Conservation (phyloP, 2,113 vertebrate species). For the Genyomyrus donnyi region DNA sequence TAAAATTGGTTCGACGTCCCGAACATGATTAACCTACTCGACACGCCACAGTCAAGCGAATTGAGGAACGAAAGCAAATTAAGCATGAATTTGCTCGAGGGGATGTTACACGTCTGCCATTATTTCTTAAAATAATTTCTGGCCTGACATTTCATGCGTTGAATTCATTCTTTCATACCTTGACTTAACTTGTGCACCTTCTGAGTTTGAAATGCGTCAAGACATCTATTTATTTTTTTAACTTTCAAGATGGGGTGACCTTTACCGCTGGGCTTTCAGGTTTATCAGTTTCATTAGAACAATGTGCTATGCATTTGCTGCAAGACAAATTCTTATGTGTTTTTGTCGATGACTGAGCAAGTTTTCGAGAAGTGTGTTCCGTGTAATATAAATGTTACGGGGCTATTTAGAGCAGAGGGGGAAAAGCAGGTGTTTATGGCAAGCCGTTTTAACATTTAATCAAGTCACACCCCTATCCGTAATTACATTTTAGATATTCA, state of each 20-base stretch:
- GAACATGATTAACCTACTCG: background rate
- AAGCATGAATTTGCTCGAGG: background rate
- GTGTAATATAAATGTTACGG: background rate
- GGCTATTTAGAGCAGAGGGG: background rate
- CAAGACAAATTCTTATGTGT: background rate
- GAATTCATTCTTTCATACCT: slow-evolving; percentile 3
- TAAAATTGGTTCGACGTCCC: background rate
- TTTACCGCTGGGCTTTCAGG: background rate
- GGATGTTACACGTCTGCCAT: background rate
- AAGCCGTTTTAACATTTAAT: too few species aligned
- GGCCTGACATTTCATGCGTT: too few species aligned
- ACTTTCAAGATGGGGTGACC: background rate
- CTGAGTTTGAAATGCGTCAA: background rate
- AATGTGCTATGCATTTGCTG: background rate
- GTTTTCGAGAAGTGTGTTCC: background rate
- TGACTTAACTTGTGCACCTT: background rate
- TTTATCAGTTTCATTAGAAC: background rate
- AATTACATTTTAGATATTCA: too few species aligned
- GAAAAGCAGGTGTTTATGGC: background rate
- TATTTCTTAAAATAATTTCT: background rate
- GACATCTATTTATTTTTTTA: background rate
- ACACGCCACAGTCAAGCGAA: background rate
- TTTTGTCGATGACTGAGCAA: background rate
- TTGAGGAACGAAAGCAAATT: background rate
- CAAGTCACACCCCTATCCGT: too few species aligned